These are phyloP conservation scores for Malthinus flaveolus DNA, from an alignment of 2,888 invertebrate genomes.

Conservation along the genomic window DNA sequence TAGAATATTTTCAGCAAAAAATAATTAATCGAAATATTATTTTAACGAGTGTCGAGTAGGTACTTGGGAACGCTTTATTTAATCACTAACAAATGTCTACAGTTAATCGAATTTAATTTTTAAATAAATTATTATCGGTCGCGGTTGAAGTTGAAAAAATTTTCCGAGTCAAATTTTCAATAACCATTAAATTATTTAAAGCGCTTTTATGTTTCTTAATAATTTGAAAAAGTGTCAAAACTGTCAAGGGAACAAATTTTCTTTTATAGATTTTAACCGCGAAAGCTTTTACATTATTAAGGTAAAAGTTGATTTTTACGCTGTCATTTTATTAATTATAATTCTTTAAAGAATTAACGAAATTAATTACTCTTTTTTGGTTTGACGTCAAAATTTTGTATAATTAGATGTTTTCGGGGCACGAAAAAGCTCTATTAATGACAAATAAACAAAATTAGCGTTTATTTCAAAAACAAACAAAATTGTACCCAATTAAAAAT, in stretches of 20 bases:
- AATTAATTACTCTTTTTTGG: not conserved
- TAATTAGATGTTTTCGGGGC: conserved; percentile 2
- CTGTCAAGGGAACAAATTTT: not conserved
- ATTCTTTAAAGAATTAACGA: not conserved
- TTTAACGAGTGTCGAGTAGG: too few species aligned
- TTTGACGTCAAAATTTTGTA: not conserved
- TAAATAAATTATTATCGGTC: not conserved
- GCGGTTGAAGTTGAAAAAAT: too few species aligned
- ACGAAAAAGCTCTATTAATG: not conserved
- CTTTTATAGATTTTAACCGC: not conserved
- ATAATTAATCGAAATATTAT: too few species aligned
- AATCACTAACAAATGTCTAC: too few species aligned
- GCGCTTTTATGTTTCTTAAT: not conserved
- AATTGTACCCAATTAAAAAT: too few species aligned
- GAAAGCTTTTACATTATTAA: conserved; percentile 5
- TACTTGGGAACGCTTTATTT: too few species aligned
- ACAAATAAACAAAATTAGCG: not conserved
- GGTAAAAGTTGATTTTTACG: conserved; percentile 3
- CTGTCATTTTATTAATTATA: conserved; percentile 3
- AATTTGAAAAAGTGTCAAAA: conserved; percentile 3
- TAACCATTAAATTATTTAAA: not conserved
- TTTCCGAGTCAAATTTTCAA: too few species aligned
- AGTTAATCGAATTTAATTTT: not conserved
- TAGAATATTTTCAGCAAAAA: too few species aligned
- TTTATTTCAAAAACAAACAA: not conserved